Percentiles rank a stretch among this genome's conserved stretches.
Conservation (phyloP, 1,140 invertebrate genomes). For the Halyomorpha halys region DNA sequence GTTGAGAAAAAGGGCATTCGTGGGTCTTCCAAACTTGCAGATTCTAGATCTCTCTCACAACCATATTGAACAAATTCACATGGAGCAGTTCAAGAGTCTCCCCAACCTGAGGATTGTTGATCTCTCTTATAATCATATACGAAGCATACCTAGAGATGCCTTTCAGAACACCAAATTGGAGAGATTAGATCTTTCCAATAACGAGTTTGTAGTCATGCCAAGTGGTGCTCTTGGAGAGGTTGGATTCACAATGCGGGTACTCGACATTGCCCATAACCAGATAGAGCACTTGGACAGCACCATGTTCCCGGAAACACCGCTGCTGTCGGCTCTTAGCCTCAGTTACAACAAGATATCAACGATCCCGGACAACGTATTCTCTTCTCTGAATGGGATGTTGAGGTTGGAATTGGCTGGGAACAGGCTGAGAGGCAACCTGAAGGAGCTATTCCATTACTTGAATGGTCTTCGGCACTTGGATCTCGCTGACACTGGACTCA, state of each 20-base stretch:
- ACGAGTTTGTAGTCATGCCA: conserved; percentile 65
- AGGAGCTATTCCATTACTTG: conserved; percentile 79
- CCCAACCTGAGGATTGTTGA: conserved; percentile 63
- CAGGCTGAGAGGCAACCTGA: conserved; percentile 71
- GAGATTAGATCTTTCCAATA: conserved; percentile 65
- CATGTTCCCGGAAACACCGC: conserved; percentile 71
- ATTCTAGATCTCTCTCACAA: conserved; percentile 71
- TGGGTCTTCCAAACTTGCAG: conserved; percentile 59
- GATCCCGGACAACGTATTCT: conserved; percentile 79
- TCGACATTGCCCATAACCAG: conserved; percentile 68
- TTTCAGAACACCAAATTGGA: conserved; percentile 71
- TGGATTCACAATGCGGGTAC: conserved; percentile 58
- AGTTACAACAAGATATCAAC: conserved; percentile 71
- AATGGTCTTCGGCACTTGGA: conserved; percentile 65
- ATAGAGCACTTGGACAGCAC: conserved; percentile 79
- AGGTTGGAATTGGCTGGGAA: conserved; percentile 71
- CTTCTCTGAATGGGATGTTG: conserved; percentile 62
- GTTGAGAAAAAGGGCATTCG: conserved; percentile 63
- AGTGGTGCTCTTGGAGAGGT: conserved; percentile 59
- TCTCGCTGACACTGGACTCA: conserved; percentile 61
- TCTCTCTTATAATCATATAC: conserved; percentile 62
- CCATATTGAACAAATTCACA: conserved; percentile 59
- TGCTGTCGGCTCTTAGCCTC: conserved; percentile 65
- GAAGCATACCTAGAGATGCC: conserved; percentile 62
- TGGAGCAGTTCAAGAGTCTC: conserved; percentile 72